Percentiles rank a stretch among this genome's conserved stretches.
Conservation (phyloP, 2,888 invertebrate species). For the Lepidocyrtinus sp. region DNA sequence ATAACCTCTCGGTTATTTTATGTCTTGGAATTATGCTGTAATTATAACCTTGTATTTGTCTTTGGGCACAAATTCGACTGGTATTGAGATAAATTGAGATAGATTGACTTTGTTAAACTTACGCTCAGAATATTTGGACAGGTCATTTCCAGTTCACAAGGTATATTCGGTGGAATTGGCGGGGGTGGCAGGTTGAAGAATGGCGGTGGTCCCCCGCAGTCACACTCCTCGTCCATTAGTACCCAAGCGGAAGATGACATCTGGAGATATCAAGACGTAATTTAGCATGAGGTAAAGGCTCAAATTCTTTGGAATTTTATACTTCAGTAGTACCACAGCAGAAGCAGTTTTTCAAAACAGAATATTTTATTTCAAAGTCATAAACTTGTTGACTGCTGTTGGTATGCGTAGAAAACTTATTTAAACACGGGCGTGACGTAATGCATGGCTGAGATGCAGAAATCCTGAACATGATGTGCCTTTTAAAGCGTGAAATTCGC, state of each 20-base stretch:
- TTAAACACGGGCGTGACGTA: neutral
- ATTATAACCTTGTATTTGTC: no score
- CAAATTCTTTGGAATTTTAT: no score
- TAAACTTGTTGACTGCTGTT: neutral
- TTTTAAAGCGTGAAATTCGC: slow-evolving; percentile 36
- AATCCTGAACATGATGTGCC: slow-evolving; percentile 18
- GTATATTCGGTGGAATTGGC: slow-evolving; percentile 69
- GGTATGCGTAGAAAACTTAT: neutral
- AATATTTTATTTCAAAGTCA: neutral
- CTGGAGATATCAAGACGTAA: no score
- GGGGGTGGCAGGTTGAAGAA: slow-evolving; percentile 69
- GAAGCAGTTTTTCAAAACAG: neutral
- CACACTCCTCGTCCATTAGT: slow-evolving; percentile 69
- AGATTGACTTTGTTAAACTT: slow-evolving; percentile 55
- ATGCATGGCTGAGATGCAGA: slow-evolving; percentile 12
- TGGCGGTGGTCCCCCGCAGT: slow-evolving; percentile 69
- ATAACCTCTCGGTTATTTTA: no score
- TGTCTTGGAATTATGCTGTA: no score
- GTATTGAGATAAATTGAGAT: no score
- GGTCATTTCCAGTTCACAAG: slow-evolving; percentile 70
- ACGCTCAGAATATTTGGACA: slow-evolving; percentile 69
- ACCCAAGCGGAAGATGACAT: slow-evolving; percentile 70
- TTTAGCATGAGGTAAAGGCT: slow-evolving; percentile 35
- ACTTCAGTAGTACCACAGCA: neutral
- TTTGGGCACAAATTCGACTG: no score